Evolutionary conservation across 2,888 invertebrate species (phyloP).

Genomic region (Fissipunctia ypsillon): DNA sequence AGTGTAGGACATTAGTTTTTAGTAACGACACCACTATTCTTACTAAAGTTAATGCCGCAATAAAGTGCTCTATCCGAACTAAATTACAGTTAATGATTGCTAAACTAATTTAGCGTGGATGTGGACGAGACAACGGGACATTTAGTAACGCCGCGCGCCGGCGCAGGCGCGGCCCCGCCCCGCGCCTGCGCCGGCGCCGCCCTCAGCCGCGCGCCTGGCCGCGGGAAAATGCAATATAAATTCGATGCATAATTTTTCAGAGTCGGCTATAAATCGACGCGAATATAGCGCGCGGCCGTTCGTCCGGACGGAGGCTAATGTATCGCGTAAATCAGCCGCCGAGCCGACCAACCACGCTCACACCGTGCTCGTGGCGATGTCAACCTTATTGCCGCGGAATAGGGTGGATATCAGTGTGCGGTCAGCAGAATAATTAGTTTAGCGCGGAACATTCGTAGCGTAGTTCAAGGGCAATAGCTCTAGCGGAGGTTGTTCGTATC

Average conservation of each 20-base stretch:
- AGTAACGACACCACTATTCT: slow-evolving; percentile 3
- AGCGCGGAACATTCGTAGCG: slow-evolving; percentile 44
- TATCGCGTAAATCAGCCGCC: slow-evolving; percentile 81
- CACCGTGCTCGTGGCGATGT: background rate
- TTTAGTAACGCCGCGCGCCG: no score
- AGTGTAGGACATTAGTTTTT: background rate
- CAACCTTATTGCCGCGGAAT: slow-evolving; percentile 23
- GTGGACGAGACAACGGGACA: slow-evolving; percentile 24
- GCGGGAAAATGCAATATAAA: slow-evolving; percentile 70
- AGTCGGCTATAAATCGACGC: slow-evolving; percentile 76
- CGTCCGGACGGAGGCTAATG: slow-evolving; percentile 77
- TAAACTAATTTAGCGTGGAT: slow-evolving; percentile 28
- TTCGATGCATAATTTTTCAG: slow-evolving; percentile 78
- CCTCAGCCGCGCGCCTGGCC: slow-evolving; percentile 16
- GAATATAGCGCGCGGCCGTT: slow-evolving; percentile 69
- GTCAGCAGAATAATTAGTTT: slow-evolving; percentile 53
- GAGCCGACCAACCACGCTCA: slow-evolving; percentile 22
- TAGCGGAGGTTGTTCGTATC: slow-evolving; percentile 51
- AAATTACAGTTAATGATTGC: slow-evolving; percentile 21
- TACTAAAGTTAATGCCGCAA: slow-evolving; percentile 9
- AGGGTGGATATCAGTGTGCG: slow-evolving; percentile 26
- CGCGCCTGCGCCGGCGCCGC: slow-evolving; percentile 51
- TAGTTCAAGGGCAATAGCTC: slow-evolving; percentile 64
- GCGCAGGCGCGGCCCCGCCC: slow-evolving; percentile 31
- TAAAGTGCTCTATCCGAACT: slow-evolving; percentile 24